Evolutionary conservation across 2,797 vertebrate species (phyloP).

Genomic region (Catostomus latipinnis): DNA sequence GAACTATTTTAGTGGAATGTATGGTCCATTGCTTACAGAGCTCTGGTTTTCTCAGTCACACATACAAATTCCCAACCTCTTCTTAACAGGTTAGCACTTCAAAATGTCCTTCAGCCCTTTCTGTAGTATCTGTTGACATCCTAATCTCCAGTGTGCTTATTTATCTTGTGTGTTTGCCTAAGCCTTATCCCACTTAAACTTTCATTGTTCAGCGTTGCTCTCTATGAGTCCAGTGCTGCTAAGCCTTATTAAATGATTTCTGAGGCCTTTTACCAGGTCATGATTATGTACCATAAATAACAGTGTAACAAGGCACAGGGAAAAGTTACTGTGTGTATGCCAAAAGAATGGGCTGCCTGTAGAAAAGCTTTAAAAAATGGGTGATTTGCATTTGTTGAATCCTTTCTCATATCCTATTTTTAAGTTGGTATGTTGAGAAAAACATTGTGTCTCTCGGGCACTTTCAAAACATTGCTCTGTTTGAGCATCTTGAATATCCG

Average conservation of each 20-base stretch:
- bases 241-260: not conserved
- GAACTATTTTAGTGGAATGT: not conserved
- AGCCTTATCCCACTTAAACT: not conserved
- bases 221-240: not conserved
- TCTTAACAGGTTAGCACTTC: too few species aligned
- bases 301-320: not conserved
- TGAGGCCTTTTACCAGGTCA: not conserved
- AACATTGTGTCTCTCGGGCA: too few species aligned
- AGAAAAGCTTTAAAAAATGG: too few species aligned
- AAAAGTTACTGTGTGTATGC: not conserved
- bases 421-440: too few species aligned
- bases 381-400: too few species aligned
- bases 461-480: too few species aligned
- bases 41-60: not conserved
- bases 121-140: not conserved
- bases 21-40: not conserved
- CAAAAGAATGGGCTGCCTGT: too few species aligned
- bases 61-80: too few species aligned
- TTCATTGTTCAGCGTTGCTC: conserved; percentile 10
- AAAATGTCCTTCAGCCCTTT: too few species aligned
- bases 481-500: too few species aligned
- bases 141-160: conserved; percentile 14
- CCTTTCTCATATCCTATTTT: too few species aligned
- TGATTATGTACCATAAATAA: not conserved
- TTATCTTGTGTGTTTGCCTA: conserved; percentile 23